phyloP scores from a whole-genome alignment of 2,888 invertebrate species.

The Ferrisia virgata region DNA sequence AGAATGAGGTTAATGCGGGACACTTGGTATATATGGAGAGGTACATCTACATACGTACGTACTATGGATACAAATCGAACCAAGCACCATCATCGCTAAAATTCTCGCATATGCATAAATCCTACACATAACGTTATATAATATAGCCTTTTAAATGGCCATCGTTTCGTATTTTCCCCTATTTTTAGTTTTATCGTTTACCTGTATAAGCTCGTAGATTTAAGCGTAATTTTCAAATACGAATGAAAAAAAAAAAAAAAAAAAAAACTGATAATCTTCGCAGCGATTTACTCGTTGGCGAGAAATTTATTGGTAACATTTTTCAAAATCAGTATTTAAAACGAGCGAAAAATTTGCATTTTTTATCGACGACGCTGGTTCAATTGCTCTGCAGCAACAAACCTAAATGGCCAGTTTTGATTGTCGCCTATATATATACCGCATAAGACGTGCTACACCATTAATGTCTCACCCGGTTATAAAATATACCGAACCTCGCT shows the following conservation, averaged over 20 bases:
- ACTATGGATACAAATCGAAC: background rate
- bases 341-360: background rate
- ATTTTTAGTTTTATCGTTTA: slow-evolving; percentile 21
- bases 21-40: too few species aligned
- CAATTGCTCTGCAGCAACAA: background rate
- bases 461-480: background rate
- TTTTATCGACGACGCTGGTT: background rate
- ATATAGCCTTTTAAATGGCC: slow-evolving; percentile 11
- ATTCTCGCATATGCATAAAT: slow-evolving; percentile 29
- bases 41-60: background rate
- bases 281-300: slow-evolving; percentile 3
- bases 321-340: slow-evolving; percentile 29
- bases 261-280: slow-evolving; percentile 31
- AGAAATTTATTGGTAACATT: slow-evolving; percentile 19
- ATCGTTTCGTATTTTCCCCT: slow-evolving; percentile 11
- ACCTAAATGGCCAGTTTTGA: background rate
- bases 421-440: slow-evolving; percentile 1
- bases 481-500: background rate
- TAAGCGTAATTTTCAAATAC: slow-evolving; percentile 30
- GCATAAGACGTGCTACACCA: background rate
- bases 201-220: slow-evolving; percentile 11
- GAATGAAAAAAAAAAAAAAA: background rate
- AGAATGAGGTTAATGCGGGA: too few species aligned
- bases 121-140: background rate
- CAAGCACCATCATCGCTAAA: slow-evolving; percentile 17